Evolutionary conservation across 2,113 vertebrate species (phyloP), one percentile per base, ranked within the genome.

Genomic region (Epinephelus fuscoguttatus): DNA sequence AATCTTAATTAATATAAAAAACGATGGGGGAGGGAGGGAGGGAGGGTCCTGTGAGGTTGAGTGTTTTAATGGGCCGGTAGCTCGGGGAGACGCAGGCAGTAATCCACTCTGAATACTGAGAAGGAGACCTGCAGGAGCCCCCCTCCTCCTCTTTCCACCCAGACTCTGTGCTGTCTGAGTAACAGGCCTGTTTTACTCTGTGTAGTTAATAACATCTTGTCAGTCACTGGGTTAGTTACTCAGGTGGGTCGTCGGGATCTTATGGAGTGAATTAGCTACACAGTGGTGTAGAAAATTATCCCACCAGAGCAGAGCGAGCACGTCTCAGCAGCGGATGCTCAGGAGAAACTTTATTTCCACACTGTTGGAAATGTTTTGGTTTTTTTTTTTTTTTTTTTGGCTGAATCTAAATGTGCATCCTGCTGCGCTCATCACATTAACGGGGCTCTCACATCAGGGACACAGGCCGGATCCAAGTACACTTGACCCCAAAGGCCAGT

Each of bases 1-100:
- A 87, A 80, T 87, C 84, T 88, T 85, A 87, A 91, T 91, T 84
- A 89, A 90, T 82, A 76, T 83, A 62, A 84, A 91, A 90, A 87
- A 83, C 12, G 56, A 62, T 45, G 23, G 3, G 57, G 23, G 1
- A n/a, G 72, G 2, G 17, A 57, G 21, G 2, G 17, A 57, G 21
- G 2, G 27, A 56, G 4, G 19, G 61, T 33, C 42, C 42, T 62
- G 62, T 47, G 56, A 45, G 42, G 42, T 45, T 14, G 67, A 66
- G 59, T 30, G 63, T 57, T 82, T 79, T 88, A 88, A 79, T 88
- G 75, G 78, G 30, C 71, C n/a, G 47, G 56, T 49, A 18, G 67
- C 81, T 49, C 42, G 1, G 60, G 57, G 80, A 78, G 67, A 63
- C 27, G 12, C 25, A 42, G 62, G 37, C 53, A 30, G 67, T n/a